Evolutionary conservation across 2,113 vertebrate genomes (phyloP).

Genomic region (Strix uralensis): DNA sequence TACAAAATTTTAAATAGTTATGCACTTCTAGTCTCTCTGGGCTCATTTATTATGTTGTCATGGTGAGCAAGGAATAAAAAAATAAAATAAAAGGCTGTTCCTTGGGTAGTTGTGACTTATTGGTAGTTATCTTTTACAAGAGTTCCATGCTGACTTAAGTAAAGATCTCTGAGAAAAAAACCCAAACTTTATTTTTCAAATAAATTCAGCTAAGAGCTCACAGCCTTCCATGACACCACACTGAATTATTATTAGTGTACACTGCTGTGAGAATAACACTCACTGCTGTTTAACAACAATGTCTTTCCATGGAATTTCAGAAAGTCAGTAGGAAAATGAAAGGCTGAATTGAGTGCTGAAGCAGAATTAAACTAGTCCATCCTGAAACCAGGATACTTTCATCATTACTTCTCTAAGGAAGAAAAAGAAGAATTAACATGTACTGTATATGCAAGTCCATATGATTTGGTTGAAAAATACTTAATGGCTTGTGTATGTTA

Average conservation of each 20-base stretch:
- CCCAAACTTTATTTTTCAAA: slow-evolving; percentile 72
- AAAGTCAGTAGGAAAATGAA: slow-evolving; percentile 38
- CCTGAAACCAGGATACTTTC: slow-evolving; percentile 2
- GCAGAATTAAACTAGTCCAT: slow-evolving; percentile 7
- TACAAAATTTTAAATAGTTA: slow-evolving; percentile 65
- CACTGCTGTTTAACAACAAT: slow-evolving; percentile 55
- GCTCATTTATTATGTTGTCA: slow-evolving; percentile 75
- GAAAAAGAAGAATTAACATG: neutral
- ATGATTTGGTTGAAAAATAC: neutral
- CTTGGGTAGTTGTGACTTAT: slow-evolving; percentile 70
- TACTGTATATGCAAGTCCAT: neutral
- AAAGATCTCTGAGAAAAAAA: slow-evolving; percentile 65
- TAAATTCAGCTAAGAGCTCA: slow-evolving; percentile 68
- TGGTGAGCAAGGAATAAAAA: slow-evolving; percentile 72
- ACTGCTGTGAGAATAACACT: slow-evolving; percentile 59
- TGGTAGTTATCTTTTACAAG: slow-evolving; percentile 75
- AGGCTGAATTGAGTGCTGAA: slow-evolving; percentile 52
- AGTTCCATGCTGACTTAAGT: slow-evolving; percentile 73
- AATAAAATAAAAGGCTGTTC: slow-evolving; percentile 66
- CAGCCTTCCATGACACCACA: slow-evolving; percentile 52
- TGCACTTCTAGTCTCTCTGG: slow-evolving; percentile 54
- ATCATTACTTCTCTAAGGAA: neutral
- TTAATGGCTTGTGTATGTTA: neutral
- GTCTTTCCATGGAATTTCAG: slow-evolving; percentile 48
- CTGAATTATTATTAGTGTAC: slow-evolving; percentile 66